A percentile compares a stretch with the other conserved stretches of the same genome.
These are phyloP conservation scores for Drosophila virilis DNA, from an alignment of 1,140 invertebrate genomes.

Conservation along the genomic window DNA sequence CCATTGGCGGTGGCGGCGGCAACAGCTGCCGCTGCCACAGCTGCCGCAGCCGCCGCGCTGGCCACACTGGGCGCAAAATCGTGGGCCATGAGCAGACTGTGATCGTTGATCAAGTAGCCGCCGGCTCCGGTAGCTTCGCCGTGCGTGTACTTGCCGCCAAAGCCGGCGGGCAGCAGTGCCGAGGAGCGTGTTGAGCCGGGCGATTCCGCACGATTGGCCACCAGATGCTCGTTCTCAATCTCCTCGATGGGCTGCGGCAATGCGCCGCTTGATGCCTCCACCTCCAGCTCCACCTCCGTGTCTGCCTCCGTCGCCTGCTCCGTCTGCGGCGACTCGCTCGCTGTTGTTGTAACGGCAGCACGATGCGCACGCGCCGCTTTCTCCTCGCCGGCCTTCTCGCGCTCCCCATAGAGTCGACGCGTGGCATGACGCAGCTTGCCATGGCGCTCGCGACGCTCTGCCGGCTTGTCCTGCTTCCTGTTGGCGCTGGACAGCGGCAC, in stretches of 20 bases:
- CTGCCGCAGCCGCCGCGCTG: conserved; percentile 55
- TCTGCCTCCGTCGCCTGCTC: neutral
- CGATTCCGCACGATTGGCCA: conserved; percentile 58
- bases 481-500: conserved; percentile 7
- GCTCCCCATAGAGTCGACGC: conserved; percentile 47
- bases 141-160: conserved; percentile 50
- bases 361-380: conserved; percentile 23
- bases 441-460: conserved; percentile 65
- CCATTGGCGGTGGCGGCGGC: conserved; percentile 37
- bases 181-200: conserved; percentile 21
- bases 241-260: conserved; percentile 75
- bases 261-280: neutral
- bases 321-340: neutral
- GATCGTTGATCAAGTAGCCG: conserved; percentile 74
- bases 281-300: neutral
- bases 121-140: conserved; percentile 24
- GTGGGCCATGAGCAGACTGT: conserved; percentile 78
- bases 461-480: conserved; percentile 56
- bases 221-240: conserved; percentile 76
- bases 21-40: conserved; percentile 59
- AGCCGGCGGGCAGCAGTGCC: conserved; percentile 24
- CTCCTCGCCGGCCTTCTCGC: conserved; percentile 31
- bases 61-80: conserved; percentile 64
- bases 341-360: neutral
- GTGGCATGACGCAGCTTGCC: conserved; percentile 66